phyloP scores from a whole-genome alignment of 2,113 vertebrate species.

The Corythornis vintsioides region DNA sequence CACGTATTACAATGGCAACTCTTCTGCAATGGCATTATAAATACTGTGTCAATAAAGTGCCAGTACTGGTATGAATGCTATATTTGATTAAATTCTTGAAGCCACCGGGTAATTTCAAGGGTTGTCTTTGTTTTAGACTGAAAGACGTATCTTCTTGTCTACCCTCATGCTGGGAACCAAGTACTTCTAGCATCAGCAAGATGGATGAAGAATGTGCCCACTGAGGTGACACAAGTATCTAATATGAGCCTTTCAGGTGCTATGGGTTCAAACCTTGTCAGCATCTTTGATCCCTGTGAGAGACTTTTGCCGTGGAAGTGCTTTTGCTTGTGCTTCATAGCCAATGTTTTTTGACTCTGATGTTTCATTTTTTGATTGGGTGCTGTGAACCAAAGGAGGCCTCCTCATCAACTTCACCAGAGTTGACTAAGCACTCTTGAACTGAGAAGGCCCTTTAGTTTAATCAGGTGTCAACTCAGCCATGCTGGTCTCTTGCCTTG shows the following conservation, averaged over 20 bases:
- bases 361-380: neutral
- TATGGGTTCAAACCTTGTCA: neutral
- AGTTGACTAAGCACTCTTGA: neutral
- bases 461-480: too few relatives aligned
- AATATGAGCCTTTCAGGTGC: neutral
- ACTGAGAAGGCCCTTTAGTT: neutral
- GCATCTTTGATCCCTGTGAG: neutral
- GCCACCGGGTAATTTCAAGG: neutral
- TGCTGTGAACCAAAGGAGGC: neutral
- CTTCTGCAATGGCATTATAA: neutral
- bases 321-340: neutral
- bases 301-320: rapidly evolving
- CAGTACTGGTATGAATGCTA: neutral
- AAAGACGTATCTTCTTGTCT: neutral
- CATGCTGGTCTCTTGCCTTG: too few relatives aligned
- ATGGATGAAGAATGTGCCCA: neutral
- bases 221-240: neutral
- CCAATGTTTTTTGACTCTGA: neutral
- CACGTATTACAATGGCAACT: neutral
- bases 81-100: neutral
- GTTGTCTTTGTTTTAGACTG: neutral
- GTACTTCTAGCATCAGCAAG: neutral
- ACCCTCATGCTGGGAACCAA: neutral
- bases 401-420: neutral
- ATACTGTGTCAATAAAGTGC: neutral